Evolutionary conservation across 2,797 vertebrate species (phyloP), one percentile per base, ranked within the genome.

Genomic region (Saxicola maurus): DNA sequence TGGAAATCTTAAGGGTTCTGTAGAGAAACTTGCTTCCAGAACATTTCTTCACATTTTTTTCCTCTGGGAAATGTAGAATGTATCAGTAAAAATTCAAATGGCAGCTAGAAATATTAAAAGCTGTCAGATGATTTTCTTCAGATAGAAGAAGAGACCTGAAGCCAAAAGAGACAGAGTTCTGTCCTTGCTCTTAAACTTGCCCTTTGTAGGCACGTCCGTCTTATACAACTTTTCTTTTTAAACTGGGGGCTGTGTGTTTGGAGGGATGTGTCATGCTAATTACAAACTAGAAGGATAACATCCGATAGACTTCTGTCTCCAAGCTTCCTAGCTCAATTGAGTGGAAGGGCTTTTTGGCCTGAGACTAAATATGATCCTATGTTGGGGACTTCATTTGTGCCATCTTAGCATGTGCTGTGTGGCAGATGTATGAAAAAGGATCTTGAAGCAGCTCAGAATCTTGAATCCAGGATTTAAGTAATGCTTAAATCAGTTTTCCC

Each of bases 201-300:
- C 18, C 12, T 68, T n/a, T 25, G 28, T 55, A 45, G 52, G 21
- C 3, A 12, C 10, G 11, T 24, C 16, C 0, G 0, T 69, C 8
- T 59, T n/a, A 37, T 2, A 30, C 72, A 28, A 16, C 2, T 2
- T 62, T 76, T 68, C 52, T 82, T 16, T 6, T 9, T 69, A 56
- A 62, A 28, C 27, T 51, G 15, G 8, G 4, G 7, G 20, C 21
- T 13, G 3, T 23, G 16, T 55, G n/a, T 55, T 61, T 56, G 55
- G 23, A 27, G 8, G 8, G 10, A 2, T 2, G 13, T 49, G 20
- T 59, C 11, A 4, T 11, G 7, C 40, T 66, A 48, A 27, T 67
- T 72, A 17, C 37, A 66, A 42, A 43, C 40, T 37, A 24, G 25
- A 65, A 72, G 28, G 51, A 61, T 61, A 69, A 27, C 23, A 55